phyloP scores from a whole-genome alignment of 1,140 invertebrate genomes.

The Heliconius eleuchia region DNA sequence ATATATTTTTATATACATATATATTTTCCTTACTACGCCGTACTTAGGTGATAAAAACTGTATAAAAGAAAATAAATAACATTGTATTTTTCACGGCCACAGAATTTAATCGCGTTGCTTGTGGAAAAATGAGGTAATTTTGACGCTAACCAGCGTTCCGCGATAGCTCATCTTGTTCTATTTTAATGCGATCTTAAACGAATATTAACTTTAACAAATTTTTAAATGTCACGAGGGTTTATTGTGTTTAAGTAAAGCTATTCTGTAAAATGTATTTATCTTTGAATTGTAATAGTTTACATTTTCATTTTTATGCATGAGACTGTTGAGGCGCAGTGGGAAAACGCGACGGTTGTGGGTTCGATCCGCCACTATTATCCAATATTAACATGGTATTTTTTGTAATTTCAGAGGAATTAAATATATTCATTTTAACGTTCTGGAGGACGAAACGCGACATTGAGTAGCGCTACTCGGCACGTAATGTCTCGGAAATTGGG shows the following conservation, averaged over 20 bases:
- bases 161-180: background rate
- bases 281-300: too few relatives aligned
- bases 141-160: background rate
- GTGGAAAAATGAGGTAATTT: conserved; percentile 3
- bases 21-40: background rate
- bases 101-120: conserved; percentile 6
- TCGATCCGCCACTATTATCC: too few relatives aligned
- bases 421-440: too few relatives aligned
- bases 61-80: conserved; percentile 16
- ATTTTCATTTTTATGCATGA: background rate
- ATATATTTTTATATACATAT: background rate
- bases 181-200: conserved; percentile 2
- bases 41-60: background rate
- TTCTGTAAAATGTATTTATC: background rate
- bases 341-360: too few relatives aligned
- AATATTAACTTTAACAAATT: background rate
- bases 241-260: background rate
- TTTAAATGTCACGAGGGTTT: too few relatives aligned
- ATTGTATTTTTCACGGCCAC: conserved; percentile 13
- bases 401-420: too few relatives aligned
- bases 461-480: too few relatives aligned
- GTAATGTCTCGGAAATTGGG: too few relatives aligned
- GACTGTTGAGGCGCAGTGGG: too few relatives aligned
- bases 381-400: too few relatives aligned
- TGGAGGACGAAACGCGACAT: too few relatives aligned